These are phyloP conservation scores for Proisotoma minuta DNA, from an alignment of 2,888 invertebrate genomes.

Conservation along the genomic window DNA sequence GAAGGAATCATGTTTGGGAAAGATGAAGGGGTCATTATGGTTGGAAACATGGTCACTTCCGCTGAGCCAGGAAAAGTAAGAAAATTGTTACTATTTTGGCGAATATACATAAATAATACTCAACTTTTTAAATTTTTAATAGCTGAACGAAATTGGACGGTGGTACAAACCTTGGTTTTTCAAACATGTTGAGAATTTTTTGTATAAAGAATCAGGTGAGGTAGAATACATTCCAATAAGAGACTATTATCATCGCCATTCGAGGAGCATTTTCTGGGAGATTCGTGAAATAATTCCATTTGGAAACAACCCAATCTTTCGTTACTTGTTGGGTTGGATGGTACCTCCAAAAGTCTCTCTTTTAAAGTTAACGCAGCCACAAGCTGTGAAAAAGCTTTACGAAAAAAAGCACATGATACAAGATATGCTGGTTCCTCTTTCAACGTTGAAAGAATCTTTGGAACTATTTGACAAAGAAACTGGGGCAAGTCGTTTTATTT, in stretches of 20 bases:
- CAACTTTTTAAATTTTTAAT: not conserved
- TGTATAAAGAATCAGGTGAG: slow-evolving; percentile 50
- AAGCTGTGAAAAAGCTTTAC: slow-evolving; percentile 65
- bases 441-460: slow-evolving; percentile 59
- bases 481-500: slow-evolving; percentile 53
- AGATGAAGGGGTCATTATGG: slow-evolving; percentile 70
- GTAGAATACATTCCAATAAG: slow-evolving; percentile 71
- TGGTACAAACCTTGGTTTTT: slow-evolving; percentile 84
- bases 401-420: slow-evolving; percentile 73
- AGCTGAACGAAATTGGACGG: slow-evolving; percentile 66
- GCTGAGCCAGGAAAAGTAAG: slow-evolving; percentile 60
- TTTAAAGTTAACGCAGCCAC: slow-evolving; percentile 70
- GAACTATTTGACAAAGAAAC: slow-evolving; percentile 63
- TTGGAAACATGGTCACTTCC: slow-evolving; percentile 64
- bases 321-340: slow-evolving; percentile 71
- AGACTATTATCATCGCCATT: slow-evolving; percentile 78
- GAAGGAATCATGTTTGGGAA: slow-evolving; percentile 66
- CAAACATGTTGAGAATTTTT: slow-evolving; percentile 63
- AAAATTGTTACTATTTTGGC: not conserved
- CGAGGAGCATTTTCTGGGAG: slow-evolving; percentile 77
- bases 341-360: slow-evolving; percentile 77
- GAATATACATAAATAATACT: not conserved
- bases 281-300: slow-evolving; percentile 77
- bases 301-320: slow-evolving; percentile 69
- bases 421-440: slow-evolving; percentile 61